Evolutionary conservation across 2,888 invertebrate genomes (phyloP).

Genomic region (Acleris cristana): DNA sequence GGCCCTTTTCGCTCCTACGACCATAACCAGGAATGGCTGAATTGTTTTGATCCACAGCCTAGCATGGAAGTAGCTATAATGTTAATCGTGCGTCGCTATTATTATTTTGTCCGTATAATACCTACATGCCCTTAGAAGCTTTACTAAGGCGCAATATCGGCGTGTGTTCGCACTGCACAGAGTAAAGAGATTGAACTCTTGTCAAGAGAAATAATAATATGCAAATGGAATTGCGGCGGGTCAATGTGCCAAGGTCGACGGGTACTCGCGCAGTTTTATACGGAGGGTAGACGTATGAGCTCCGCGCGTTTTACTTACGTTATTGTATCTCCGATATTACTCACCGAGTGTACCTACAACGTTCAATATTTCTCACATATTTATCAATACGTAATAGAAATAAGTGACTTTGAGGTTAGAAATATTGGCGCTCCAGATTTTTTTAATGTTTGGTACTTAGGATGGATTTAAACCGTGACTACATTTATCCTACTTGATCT

Average conservation of each 20-base stretch:
- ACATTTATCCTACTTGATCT: too few relatives aligned
- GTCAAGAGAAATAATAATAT: constrained; percentile 43
- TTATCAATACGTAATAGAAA: too few relatives aligned
- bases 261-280: constrained; percentile 34
- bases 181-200: constrained; percentile 26
- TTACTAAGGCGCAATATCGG: neutral
- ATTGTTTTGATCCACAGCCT: neutral
- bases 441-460: too few relatives aligned
- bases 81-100: too few relatives aligned
- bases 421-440: too few relatives aligned
- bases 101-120: too few relatives aligned
- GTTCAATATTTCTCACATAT: too few relatives aligned
- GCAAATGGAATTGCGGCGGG: constrained; percentile 50
- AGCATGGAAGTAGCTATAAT: neutral
- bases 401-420: too few relatives aligned
- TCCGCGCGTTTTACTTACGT: constrained; percentile 10
- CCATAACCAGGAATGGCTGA: neutral
- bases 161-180: neutral
- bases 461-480: too few relatives aligned
- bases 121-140: too few relatives aligned
- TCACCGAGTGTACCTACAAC: neutral
- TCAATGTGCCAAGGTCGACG: constrained; percentile 51
- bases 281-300: constrained; percentile 12
- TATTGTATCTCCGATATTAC: constrained; percentile 8
- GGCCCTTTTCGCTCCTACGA: neutral